Conservation (phyloP, 2,888 invertebrate genomes). For the Hyposoter dolosus region DNA sequence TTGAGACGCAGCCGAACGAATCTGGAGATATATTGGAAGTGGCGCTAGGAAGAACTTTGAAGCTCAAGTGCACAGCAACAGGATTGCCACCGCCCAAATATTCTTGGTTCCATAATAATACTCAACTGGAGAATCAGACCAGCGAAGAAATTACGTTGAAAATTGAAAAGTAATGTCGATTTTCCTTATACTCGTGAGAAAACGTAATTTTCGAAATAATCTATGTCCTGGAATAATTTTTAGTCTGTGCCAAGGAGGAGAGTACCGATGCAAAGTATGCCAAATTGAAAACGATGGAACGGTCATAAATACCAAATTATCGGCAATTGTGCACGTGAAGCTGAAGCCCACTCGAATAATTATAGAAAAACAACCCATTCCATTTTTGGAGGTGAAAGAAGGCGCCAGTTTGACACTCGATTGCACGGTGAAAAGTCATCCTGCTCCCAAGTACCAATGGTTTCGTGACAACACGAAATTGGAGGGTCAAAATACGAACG, state of each 20-base stretch:
- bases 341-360: constrained; percentile 73
- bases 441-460: constrained; percentile 78
- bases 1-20: constrained; percentile 75
- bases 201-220: neutral
- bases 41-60: constrained; percentile 71
- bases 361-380: constrained; percentile 75
- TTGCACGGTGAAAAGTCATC: constrained; percentile 76
- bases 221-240: constrained; percentile 27
- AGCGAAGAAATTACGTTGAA: constrained; percentile 72
- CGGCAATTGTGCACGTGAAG: constrained; percentile 72
- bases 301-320: constrained; percentile 66
- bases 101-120: constrained; percentile 77
- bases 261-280: constrained; percentile 76
- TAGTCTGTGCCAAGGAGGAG: constrained; percentile 75
- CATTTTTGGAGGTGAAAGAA: constrained; percentile 74
- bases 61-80: constrained; percentile 76
- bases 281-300: constrained; percentile 74
- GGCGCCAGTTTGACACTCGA: constrained; percentile 72
- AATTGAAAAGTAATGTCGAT: constrained; percentile 72
- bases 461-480: constrained; percentile 76
- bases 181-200: neutral
- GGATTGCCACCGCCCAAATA: constrained; percentile 81
- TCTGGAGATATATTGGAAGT: constrained; percentile 64
- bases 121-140: constrained; percentile 69
- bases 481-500: constrained; percentile 71